Evolutionary conservation across 1,140 invertebrate species (phyloP), one percentile per base, ranked within the genome.

Genomic region (Leptoteleia sp.): DNA sequence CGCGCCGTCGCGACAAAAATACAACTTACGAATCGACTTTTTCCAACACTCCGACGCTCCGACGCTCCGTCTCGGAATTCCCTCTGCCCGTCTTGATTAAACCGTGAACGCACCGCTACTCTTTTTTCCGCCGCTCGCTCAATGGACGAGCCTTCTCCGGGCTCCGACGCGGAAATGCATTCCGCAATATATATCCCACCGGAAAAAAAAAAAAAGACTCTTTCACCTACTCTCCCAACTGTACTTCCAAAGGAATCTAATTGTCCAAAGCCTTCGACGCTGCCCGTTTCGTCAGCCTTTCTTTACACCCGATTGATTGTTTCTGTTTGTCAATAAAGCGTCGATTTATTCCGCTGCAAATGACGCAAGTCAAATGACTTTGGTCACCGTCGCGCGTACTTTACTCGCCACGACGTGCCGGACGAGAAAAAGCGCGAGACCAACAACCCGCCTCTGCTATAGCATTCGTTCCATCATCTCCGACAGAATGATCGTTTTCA

Each of bases 1-100:
- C 62, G 73, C 77, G 77, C 65, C 67, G 13, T 76, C 62, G 72
- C 45, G 64, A 81, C 75, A 81, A 82, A 78, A 82, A 77, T 82
- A 38, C 54, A 31, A 70, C 72, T 77, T 70, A 75, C 67, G 50
- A 73, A 33, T 61, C 42, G 33, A 57, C 75, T 79, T 81, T 83
- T 77, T 79, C 80, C 40, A 37, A 37, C 47, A 11, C n/a, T n/a
- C n/a, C n/a, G n/a, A n/a, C n/a, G n/a, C 37, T 64, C 16, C 25
- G 31, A 22, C 19, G 19, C 19, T 22, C 19, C 19, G 19, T 5
- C 54, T 13, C 59, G 35, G 81, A 84, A 83, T 61, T 75, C 79
- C 70, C 73, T 81, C n/a, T n/a, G 82, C 79, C 84, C 52, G 71
- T 54, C 38, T 50, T 52, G 31, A 80, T 85, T 79, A 83, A 85